Base-by-base conservation (phyloP, 2,888 invertebrate genomes). In the Eupithecia abbreviata region DNA sequence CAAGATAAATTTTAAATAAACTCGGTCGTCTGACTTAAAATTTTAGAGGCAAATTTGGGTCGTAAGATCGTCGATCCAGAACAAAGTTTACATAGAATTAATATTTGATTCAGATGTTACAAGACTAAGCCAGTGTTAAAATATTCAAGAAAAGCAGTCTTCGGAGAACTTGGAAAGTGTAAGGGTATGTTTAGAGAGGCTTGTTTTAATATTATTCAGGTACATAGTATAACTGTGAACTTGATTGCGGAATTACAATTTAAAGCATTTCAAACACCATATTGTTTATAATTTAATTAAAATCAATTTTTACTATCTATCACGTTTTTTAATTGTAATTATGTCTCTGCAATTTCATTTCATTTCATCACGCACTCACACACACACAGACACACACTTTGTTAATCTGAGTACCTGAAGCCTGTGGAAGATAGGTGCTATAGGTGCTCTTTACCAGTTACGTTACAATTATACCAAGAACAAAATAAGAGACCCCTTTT, bases 31-130 rank as follows among this genome's bases (percentile, higher is more conserved):
- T 58, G 45, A 42, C 70, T 47, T 13, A 58, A 41, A 58, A 18
- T n/a, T 65, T 66, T 15, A 73, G 49, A 68, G 58, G 71, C 47
- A 67, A 55, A 73, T 71, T 55, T 71, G 75, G 77, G 73, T 73
- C 73, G 75, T 18, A 65, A 74, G 71, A 70, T 55, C 58, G 55
- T 75, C 67, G 70, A 66, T 55, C 72, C 42, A 13, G 13, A 62
- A 13, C 30, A 69, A 67, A 75, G 72, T 47, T 72, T 55, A 72
- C 47, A 58, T 47, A 15, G 43, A 71, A 72, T 74, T 75, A 43
- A 66, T 71, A 51, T 70, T 49, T 73, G n/a, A 13, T n/a, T 49
- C 66, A 72, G 70, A 74, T 58, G 51, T 71, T 74, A 51, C 65
- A n/a, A 70, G 66, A 73, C 30, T 15, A 49, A 9, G n/a, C 41